Evolutionary conservation across 2,797 vertebrate genomes (phyloP).

Genomic region (Ciconia nigra): DNA sequence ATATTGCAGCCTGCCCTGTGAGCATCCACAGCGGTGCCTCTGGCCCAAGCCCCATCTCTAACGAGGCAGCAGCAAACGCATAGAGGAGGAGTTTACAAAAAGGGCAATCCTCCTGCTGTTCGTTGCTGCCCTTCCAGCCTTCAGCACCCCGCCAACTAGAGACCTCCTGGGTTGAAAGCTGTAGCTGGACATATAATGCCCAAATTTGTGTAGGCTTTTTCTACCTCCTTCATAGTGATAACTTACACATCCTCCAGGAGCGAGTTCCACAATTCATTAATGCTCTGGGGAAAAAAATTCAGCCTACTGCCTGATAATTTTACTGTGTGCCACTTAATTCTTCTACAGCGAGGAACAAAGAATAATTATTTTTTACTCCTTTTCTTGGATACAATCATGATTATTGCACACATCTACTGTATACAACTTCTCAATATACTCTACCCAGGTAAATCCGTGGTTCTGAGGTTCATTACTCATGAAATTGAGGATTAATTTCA

Average conservation of each 20-base stretch:
- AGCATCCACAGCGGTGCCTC: background rate
- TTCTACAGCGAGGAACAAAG: background rate
- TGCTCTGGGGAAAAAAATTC: background rate
- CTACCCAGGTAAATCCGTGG: background rate
- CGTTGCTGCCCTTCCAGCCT: background rate
- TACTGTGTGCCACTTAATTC: background rate
- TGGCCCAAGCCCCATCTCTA: background rate
- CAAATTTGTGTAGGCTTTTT: background rate
- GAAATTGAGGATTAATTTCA: conserved; percentile 19
- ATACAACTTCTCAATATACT: background rate
- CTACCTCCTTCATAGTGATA: background rate
- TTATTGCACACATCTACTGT: background rate
- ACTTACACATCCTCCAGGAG: background rate
- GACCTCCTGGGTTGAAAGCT: background rate
- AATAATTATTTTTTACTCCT: background rate
- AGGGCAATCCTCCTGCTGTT: background rate
- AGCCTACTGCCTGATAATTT: background rate
- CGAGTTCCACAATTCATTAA: background rate
- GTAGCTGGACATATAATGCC: background rate
- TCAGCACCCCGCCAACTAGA: fast-evolving
- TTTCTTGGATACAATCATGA: background rate
- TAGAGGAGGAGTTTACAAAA: background rate
- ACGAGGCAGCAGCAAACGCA: background rate
- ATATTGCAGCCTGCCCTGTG: background rate
- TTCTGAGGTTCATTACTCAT: conserved; percentile 17